Percentiles rank a stretch among this genome's conserved stretches.
These are phyloP conservation scores for Sinosuthora webbiana DNA, from an alignment of 2,113 vertebrate species.

Conservation along the genomic window DNA sequence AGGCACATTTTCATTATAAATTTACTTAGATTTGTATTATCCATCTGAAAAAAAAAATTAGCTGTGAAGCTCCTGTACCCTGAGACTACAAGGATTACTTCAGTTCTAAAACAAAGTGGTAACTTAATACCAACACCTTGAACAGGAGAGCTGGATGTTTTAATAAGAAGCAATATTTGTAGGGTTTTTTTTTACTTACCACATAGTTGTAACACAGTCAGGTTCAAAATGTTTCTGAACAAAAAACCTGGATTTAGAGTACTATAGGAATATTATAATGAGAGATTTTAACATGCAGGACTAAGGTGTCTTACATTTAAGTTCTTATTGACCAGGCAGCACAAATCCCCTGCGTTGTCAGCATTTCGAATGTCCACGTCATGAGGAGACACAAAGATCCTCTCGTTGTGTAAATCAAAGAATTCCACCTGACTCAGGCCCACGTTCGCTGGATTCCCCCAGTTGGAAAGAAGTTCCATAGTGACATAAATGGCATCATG, in stretches of 20 bases:
- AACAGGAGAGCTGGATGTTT: neutral
- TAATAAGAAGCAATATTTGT: neutral
- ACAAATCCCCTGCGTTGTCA: constrained; percentile 80
- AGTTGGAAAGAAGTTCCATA: constrained; percentile 95
- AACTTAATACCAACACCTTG: neutral
- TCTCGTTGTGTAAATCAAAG: constrained; percentile 80
- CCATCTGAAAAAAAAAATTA: neutral
- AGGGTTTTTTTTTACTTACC: neutral
- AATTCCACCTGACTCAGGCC: constrained; percentile 92
- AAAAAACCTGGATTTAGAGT: neutral
- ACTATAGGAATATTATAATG: neutral
- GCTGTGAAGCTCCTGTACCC: neutral
- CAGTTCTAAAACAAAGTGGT: neutral
- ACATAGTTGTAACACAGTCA: neutral
- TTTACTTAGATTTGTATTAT: neutral
- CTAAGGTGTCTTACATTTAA: constrained; percentile 75
- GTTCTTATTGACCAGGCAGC: constrained; percentile 83
- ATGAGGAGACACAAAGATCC: constrained; percentile 88
- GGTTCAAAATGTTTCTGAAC: neutral
- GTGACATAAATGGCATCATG: constrained; percentile 84
- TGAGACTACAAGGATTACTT: neutral
- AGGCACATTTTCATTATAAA: neutral
- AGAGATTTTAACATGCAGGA: neutral
- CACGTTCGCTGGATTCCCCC: constrained; percentile 81
- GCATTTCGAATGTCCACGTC: constrained; percentile 88